These are phyloP conservation scores for Megaceryle alcyon DNA, from an alignment of 2,797 vertebrate genomes.

Conservation along the genomic window DNA sequence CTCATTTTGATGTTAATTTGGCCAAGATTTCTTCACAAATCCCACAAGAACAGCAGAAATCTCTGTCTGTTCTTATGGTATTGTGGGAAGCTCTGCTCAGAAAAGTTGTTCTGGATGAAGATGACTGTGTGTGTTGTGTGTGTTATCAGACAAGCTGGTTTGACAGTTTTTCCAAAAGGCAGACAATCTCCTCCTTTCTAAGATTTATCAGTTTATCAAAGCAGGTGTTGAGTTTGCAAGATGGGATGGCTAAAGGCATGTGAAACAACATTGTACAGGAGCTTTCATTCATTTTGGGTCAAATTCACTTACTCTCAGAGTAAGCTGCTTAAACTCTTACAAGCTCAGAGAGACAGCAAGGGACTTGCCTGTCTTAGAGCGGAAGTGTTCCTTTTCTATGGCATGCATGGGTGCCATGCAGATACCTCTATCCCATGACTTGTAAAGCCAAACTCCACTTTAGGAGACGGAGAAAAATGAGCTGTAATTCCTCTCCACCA, in stretches of 20 bases:
- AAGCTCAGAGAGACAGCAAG: neutral
- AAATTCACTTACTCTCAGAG: neutral
- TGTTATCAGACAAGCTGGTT: neutral
- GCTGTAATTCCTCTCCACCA: neutral
- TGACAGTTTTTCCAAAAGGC: neutral
- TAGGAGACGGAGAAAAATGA: neutral
- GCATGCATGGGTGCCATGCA: accelerated
- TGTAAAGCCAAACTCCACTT: neutral
- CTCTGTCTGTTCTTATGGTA: neutral
- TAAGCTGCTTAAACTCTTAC: neutral
- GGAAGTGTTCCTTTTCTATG: neutral
- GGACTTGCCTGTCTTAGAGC: neutral
- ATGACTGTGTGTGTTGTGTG: neutral
- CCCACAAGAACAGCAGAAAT: neutral
- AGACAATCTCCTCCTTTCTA: neutral
- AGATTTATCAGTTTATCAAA: neutral
- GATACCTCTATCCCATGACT: neutral
- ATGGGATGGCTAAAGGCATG: neutral
- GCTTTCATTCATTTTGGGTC: neutral
- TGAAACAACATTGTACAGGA: neutral
- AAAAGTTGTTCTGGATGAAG: neutral
- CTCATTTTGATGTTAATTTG: neutral
- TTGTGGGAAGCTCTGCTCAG: neutral
- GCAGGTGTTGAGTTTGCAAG: neutral
- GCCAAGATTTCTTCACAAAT: neutral